Evolutionary conservation across 2,113 vertebrate genomes (phyloP).

Genomic region (Paradisaea rubra): DNA sequence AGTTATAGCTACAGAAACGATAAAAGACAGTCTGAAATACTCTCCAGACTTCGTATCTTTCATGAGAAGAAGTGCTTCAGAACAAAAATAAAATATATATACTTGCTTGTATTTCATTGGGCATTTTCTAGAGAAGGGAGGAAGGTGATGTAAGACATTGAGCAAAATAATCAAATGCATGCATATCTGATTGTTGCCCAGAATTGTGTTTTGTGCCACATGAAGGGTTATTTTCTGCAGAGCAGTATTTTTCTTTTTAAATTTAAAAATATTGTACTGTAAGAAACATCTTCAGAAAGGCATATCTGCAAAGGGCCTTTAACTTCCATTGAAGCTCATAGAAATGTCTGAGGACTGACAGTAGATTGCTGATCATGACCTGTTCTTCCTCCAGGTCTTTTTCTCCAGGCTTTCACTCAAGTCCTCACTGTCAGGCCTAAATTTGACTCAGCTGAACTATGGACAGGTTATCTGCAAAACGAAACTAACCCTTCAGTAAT

Average conservation of each 20-base stretch:
- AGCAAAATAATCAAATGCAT: background rate
- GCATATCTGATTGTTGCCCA: background rate
- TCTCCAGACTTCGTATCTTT: background rate
- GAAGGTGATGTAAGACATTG: background rate
- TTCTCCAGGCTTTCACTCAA: background rate
- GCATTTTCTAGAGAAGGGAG: background rate
- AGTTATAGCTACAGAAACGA: background rate
- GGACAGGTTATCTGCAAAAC: background rate
- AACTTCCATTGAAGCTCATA: background rate
- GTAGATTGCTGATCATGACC: background rate
- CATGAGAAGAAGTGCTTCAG: background rate
- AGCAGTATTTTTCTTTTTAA: background rate
- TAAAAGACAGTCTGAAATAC: background rate
- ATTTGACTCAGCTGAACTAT: background rate
- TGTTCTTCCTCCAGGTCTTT: background rate
- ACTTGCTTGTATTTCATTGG: background rate
- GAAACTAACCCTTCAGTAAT: background rate
- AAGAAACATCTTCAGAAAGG: background rate
- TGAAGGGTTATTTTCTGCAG: background rate
- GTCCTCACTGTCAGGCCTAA: background rate
- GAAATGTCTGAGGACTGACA: background rate
- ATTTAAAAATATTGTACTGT: background rate
- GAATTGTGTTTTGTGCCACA: background rate
- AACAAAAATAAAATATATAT: background rate
- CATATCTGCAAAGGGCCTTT: accelerated